phyloP scores from a whole-genome alignment of 2,888 invertebrate genomes.

The Lampropteryx suffumata region DNA sequence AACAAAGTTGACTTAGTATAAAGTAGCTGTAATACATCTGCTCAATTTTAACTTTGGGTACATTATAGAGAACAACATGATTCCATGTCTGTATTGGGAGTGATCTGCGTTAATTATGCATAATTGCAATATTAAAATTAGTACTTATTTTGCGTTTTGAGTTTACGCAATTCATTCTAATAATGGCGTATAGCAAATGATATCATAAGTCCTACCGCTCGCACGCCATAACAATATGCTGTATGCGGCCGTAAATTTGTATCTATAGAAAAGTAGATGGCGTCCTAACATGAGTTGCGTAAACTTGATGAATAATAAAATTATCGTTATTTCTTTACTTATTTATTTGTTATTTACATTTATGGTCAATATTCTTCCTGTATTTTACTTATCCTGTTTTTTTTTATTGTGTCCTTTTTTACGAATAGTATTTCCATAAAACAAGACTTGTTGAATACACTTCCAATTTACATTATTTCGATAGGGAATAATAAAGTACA shows the following conservation, averaged over 20 bases:
- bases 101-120: slow-evolving; percentile 45
- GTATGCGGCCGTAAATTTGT: too few species aligned
- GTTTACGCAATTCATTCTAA: slow-evolving; percentile 38
- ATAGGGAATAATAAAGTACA: slow-evolving; percentile 52
- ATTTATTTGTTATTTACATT: slow-evolving; percentile 8
- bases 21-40: slow-evolving; percentile 73
- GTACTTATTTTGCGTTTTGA: slow-evolving; percentile 21
- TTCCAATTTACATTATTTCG: slow-evolving; percentile 21
- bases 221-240: too few species aligned
- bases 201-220: too few species aligned
- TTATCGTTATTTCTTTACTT: background rate
- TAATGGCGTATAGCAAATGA: too few species aligned
- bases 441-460: slow-evolving; percentile 3
- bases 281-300: slow-evolving; percentile 21
- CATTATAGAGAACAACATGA: slow-evolving; percentile 62
- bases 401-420: background rate
- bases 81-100: slow-evolving; percentile 53
- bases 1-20: slow-evolving; percentile 77
- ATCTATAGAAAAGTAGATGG: too few species aligned
- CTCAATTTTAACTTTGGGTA: slow-evolving; percentile 78
- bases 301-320: slow-evolving; percentile 24
- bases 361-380: slow-evolving; percentile 5
- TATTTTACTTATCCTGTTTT: too few species aligned
- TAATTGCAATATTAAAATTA: slow-evolving; percentile 13
- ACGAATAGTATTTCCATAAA: background rate